Evolutionary conservation across 2,113 vertebrate genomes (phyloP), one percentile per base, ranked within the genome.

Genomic region (Cyanocitta stelleri): DNA sequence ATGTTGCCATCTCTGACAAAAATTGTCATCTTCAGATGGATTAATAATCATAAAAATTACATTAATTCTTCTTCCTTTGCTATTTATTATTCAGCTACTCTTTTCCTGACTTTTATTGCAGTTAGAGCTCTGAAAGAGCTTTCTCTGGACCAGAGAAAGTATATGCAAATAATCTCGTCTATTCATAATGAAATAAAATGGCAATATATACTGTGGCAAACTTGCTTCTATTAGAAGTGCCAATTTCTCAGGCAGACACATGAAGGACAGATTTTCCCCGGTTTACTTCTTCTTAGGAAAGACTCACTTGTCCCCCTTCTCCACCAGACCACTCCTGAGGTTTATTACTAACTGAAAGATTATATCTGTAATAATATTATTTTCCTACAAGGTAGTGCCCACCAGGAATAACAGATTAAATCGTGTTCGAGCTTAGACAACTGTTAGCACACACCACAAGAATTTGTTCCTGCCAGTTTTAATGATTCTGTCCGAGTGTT

Each of bases 381-480:
- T 96, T 94, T 94, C 87, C 84, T 76, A 87, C 73, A 92, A 94
- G 66, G 56, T 61, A 93, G 81, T 51, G 49, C 89, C 62, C 87
- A 96, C 87, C 77, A 95, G 93, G 81, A 95, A 75, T 87, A 95
- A 78, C 81, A 93, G 91, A 96, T 89, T 89, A 82, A 91, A 92
- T 61, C 69, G 3, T 89, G 58, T 87, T 90, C 8, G 11, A 84
- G 24, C 41, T 85, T 54, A 87, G 77, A 85, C 52, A 82, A 85
- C 61, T 68, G 56, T 46, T 92, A 93, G 87, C 3, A 3, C 43
- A 68, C 68, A 51, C 72, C 52, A 41, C 74, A 79, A 75, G 84
- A 91, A 87, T 75, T 75, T n/a, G 2, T 55, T 92, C 77, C 87
- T 78, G 69, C 44, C 80, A 56, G 77, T 43, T 95, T 89, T 92